Conservation (phyloP, 2,888 invertebrate genomes). For the Hedychridium roseum region DNA sequence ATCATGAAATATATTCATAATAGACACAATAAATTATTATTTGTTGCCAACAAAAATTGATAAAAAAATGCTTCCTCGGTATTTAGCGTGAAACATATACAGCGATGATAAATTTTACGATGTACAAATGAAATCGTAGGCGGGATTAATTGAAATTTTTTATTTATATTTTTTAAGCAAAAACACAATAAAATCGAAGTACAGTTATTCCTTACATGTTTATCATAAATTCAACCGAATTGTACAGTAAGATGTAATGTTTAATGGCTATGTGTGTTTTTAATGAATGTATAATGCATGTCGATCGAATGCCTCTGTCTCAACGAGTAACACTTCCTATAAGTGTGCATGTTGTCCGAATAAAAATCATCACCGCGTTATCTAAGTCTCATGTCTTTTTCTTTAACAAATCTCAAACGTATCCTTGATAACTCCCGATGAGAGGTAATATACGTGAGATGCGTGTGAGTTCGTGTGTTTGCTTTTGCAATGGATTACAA, state of each 20-base stretch:
- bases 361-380: constrained; percentile 26
- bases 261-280: constrained; percentile 32
- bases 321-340: constrained; percentile 12
- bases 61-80: too few species aligned
- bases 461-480: constrained; percentile 8
- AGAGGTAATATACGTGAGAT: too few species aligned
- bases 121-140: too few species aligned
- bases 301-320: constrained; percentile 24
- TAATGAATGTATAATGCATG: constrained; percentile 31
- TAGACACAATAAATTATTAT: too few species aligned
- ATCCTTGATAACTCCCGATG: too few species aligned
- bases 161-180: constrained; percentile 63
- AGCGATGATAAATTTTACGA: too few species aligned
- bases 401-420: constrained; percentile 27
- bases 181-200: constrained; percentile 63
- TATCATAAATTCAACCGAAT: constrained; percentile 58
- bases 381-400: constrained; percentile 14
- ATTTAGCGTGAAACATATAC: too few species aligned
- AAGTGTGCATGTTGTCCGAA: constrained; percentile 35
- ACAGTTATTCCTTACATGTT: constrained; percentile 59
- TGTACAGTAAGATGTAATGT: constrained; percentile 50
- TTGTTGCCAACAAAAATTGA: too few species aligned
- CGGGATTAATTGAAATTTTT: constrained; percentile 57
- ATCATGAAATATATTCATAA: too few species aligned
- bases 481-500: constrained; percentile 54